phyloP scores from a whole-genome alignment of 35 echinoderm and acorn worm species.

The Acanthaster planci region DNA sequence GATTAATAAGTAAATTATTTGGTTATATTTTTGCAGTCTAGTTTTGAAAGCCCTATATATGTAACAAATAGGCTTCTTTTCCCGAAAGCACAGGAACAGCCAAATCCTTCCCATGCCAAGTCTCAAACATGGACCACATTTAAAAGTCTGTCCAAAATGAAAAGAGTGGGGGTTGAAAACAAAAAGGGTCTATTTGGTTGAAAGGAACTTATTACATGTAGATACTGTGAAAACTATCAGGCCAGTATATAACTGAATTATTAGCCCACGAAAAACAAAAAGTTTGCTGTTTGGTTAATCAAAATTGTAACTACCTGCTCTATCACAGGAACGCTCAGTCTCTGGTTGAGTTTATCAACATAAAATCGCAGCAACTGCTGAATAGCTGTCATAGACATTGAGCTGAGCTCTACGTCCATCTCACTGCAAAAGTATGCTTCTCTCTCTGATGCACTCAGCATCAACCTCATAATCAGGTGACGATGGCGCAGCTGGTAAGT shows the following conservation, averaged over 20 bases:
- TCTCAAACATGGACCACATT: too few relatives aligned
- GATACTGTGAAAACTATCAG: too few relatives aligned
- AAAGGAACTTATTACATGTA: too few relatives aligned
- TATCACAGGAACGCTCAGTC: constrained; percentile 17
- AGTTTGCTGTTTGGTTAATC: not conserved
- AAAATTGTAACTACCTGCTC: constrained; percentile 23
- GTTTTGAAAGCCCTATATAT: too few relatives aligned
- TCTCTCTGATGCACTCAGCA: constrained; percentile 14
- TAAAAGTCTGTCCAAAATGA: too few relatives aligned
- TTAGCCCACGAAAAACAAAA: not conserved
- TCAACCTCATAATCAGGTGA: constrained; percentile 9
- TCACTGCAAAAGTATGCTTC: not conserved
- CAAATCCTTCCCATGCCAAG: too few relatives aligned
- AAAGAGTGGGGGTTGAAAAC: too few relatives aligned
- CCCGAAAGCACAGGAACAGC: too few relatives aligned
- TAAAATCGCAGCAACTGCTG: not conserved
- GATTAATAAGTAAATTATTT: too few relatives aligned
- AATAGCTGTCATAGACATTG: not conserved
- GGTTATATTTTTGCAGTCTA: too few relatives aligned
- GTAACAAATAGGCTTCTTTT: too few relatives aligned
- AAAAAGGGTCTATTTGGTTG: too few relatives aligned
- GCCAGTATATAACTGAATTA: not conserved
- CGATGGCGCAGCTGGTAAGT: constrained; percentile 20
- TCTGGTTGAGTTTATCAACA: not conserved
- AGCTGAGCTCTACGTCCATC: not conserved